Evolutionary conservation across 2,888 invertebrate species (phyloP).

Genomic region (Eugnorisma glareosa): DNA sequence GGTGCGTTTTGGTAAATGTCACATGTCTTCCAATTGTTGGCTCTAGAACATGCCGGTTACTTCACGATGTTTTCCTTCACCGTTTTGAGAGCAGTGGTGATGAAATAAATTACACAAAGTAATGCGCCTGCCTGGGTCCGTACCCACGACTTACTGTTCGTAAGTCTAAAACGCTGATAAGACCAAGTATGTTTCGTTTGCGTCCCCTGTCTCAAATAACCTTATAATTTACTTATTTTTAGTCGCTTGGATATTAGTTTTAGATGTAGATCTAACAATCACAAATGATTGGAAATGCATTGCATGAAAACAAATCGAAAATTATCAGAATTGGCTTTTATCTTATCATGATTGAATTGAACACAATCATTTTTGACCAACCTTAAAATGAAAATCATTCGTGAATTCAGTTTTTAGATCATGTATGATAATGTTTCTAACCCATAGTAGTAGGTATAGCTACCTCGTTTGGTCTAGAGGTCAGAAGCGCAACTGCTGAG

Average conservation of each 20-base stretch:
- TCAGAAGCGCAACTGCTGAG: no score
- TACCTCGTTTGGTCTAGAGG: no score
- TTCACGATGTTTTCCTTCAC: no score
- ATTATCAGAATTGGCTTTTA: constrained; percentile 20
- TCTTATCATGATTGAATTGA: constrained; percentile 26
- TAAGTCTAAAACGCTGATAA: no score
- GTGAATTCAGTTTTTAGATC: not conserved
- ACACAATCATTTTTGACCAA: not conserved
- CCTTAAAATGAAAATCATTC: not conserved
- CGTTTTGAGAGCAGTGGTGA: no score
- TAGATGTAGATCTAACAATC: not conserved
- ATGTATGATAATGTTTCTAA: not conserved
- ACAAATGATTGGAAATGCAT: not conserved
- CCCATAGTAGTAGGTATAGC: not conserved
- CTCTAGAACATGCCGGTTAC: no score
- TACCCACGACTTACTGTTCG: no score
- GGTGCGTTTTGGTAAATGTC: no score
- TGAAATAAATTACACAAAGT: no score
- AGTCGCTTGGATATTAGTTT: not conserved
- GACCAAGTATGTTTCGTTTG: not conserved
- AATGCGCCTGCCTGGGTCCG: no score
- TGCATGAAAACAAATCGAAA: not conserved
- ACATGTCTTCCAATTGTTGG: no score
- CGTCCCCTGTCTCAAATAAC: not conserved
- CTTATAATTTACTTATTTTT: not conserved